Base-by-base conservation (phyloP, 2,113 vertebrate species). In the Cranoglanis bouderius region DNA sequence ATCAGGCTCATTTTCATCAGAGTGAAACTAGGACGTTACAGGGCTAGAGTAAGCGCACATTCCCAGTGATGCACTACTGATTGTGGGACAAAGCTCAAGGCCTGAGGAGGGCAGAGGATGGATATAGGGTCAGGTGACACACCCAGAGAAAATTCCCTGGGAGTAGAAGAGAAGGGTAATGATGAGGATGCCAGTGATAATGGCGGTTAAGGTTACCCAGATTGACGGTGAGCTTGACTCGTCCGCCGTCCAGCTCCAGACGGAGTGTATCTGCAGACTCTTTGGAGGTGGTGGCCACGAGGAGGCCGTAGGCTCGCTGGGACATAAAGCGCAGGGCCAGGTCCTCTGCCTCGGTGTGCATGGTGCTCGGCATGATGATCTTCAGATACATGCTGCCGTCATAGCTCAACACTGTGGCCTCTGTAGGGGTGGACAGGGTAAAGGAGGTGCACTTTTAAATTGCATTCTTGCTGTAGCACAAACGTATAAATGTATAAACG, bases 361-460 rank as follows among this genome's bases (percentile, higher is more conserved):
- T 96, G 53, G 96, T 95, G 2, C 92, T 92, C 0, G 97, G 97
- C 93, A 98, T 95, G 94, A 97, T 95, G 94, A 99, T 95, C 95
- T 99, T 99, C 94, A 99, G 96, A 93, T 98, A 99, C 97, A 98
- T 98, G 95, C 97, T 98, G 91, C 98, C 98, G 0, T 99, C 98
- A 0, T 99, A 99, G 92, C 98, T 99, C 90, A 99, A 94, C 93
- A 99, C 97, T 0, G 97, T 97, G 14, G 97, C 97, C 95, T 99
- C 97, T 99, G 90, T 38, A 53, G 21, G 53, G 29, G 46, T 10
- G 19, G 7, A 35, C 0, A 57, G 29, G 72, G 38, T 19, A 40
- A 24, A 43, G 13, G 65, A 67, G 65, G 65, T 32, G 13, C 65
- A 32, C 1, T 21, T 24, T 75, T 9, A n/a, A 80, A 49, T 49